phyloP scores from a whole-genome alignment of 2,888 invertebrate genomes.

The Dinocampus coccinellae region DNA sequence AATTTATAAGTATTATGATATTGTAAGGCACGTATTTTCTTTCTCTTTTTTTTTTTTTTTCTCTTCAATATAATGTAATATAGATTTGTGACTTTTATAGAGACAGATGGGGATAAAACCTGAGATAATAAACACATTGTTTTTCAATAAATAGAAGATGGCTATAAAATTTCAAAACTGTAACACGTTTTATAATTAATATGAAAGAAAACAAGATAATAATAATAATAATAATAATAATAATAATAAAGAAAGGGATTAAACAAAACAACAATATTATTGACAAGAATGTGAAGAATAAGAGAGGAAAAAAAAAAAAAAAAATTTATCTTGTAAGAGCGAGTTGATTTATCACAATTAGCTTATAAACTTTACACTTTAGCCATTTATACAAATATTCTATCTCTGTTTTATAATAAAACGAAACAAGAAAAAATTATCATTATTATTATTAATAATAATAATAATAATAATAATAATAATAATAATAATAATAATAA shows the following conservation, averaged over 20 bases:
- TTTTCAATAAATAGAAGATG: background rate
- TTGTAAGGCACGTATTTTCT: background rate
- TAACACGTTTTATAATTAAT: background rate
- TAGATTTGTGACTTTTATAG: background rate
- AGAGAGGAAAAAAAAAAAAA: too few species aligned
- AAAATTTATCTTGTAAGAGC: background rate
- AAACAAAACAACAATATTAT: background rate
- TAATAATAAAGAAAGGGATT: background rate
- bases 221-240: too few species aligned
- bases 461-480: too few species aligned
- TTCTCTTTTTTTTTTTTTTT: too few species aligned
- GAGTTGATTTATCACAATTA: background rate
- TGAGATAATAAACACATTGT: background rate
- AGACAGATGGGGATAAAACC: background rate
- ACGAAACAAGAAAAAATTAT: background rate
- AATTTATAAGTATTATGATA: background rate
- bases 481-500: too few species aligned
- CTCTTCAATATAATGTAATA: too few species aligned
- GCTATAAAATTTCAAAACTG: background rate
- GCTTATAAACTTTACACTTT: constrained; percentile 5
- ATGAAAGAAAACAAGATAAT: background rate
- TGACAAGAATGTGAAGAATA: background rate
- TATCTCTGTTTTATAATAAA: background rate
- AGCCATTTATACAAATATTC: background rate
- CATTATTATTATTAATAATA: too few species aligned